These are phyloP conservation scores for Corythornis vintsioides DNA, from an alignment of 2,113 vertebrate species.

Conservation along the genomic window DNA sequence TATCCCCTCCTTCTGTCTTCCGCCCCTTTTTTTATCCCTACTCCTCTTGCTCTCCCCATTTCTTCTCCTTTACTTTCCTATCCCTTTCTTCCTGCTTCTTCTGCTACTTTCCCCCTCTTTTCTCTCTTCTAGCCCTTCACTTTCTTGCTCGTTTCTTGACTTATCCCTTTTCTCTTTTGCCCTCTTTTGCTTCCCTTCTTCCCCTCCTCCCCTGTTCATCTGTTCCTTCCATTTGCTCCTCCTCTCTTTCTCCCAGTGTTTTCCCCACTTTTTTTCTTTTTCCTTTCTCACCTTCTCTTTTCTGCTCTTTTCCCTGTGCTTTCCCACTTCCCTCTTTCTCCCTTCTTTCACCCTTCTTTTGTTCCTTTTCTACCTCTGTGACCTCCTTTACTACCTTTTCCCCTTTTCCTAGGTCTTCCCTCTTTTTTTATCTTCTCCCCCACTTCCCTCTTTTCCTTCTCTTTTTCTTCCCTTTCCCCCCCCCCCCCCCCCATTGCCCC, in stretches of 20 bases:
- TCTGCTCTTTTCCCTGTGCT: background rate
- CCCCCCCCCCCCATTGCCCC: accelerated
- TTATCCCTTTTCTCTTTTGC: background rate
- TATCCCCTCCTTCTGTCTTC: background rate
- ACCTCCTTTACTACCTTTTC: background rate
- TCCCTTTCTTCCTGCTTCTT: background rate
- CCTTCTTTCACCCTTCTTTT: background rate
- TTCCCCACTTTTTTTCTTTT: background rate
- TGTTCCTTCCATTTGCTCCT: background rate
- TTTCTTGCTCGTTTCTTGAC: background rate
- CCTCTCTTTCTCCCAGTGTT: background rate
- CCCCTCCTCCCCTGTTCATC: background rate
- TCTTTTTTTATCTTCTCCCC: background rate
- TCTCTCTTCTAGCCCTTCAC: background rate
- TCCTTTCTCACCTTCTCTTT: background rate
- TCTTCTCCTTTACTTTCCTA: background rate
- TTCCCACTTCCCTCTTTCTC: background rate
- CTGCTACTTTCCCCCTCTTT: background rate
- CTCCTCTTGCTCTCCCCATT: background rate
- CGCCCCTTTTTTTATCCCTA: background rate
- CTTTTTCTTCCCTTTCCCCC: background rate
- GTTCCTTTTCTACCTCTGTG: background rate
- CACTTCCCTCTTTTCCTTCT: background rate
- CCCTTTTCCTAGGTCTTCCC: background rate
- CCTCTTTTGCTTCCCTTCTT: background rate